Conservation (phyloP, 2,888 invertebrate species). For the Polyploca ridens region DNA sequence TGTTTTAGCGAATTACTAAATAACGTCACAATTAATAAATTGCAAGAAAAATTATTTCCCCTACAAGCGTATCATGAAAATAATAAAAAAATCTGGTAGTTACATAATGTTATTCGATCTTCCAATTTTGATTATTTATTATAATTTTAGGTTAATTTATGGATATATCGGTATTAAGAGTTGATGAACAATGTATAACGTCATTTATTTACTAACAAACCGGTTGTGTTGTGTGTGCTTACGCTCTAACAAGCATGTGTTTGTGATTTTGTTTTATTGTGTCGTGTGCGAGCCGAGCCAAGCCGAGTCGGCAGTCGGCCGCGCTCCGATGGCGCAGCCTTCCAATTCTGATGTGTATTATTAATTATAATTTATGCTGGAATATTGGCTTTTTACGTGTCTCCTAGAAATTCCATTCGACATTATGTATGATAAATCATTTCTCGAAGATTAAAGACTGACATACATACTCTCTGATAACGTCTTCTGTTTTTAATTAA, state of each 20-base stretch:
- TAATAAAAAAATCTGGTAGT: conserved; percentile 20
- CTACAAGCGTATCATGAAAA: conserved; percentile 4
- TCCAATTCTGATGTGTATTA: conserved; percentile 60
- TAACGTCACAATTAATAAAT: not conserved
- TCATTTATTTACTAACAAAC: conserved; percentile 80
- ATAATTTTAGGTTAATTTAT: conserved; percentile 70
- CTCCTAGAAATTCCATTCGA: conserved; percentile 55
- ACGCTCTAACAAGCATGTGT: conserved; percentile 82
- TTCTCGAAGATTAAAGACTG: conserved; percentile 68
- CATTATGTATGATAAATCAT: conserved; percentile 47
- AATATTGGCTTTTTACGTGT: conserved; percentile 63
- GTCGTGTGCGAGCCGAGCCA: conserved; percentile 26
- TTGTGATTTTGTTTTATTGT: conserved; percentile 69
- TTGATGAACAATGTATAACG: conserved; percentile 76
- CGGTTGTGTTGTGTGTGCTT: conserved; percentile 84
- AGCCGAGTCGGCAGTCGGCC: too few relatives aligned
- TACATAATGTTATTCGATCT: conserved; percentile 64
- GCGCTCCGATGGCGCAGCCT: conserved; percentile 14
- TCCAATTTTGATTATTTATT: conserved; percentile 80
- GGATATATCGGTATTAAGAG: conserved; percentile 67
- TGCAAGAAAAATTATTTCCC: conserved; percentile 5
- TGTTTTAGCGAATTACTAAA: not conserved
- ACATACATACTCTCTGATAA: conserved; percentile 53
- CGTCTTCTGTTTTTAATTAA: conserved; percentile 51
- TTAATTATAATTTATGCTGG: conserved; percentile 82